Percentiles rank a stretch among this genome's conserved stretches.
These are phyloP conservation scores for Psylliodes chrysocephalus DNA, from an alignment of 2,888 invertebrate species.

Conservation along the genomic window DNA sequence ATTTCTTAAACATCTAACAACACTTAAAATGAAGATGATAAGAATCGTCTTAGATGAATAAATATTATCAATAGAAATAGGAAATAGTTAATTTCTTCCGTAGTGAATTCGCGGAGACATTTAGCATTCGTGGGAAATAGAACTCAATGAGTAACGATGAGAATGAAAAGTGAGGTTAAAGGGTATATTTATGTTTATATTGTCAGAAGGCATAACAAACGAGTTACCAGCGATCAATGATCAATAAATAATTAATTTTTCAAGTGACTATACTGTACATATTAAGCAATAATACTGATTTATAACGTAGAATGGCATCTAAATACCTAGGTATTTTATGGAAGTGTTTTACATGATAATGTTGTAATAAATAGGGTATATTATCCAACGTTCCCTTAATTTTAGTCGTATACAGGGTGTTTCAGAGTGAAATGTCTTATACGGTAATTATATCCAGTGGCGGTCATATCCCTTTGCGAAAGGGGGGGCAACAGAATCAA, in stretches of 20 bases:
- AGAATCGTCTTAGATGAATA: neutral
- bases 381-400: too few species aligned
- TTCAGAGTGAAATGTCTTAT: too few species aligned
- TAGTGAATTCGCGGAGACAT: constrained; percentile 27
- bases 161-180: constrained; percentile 39
- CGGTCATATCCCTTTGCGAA: too few species aligned
- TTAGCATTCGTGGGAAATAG: constrained; percentile 35
- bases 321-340: too few species aligned
- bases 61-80: constrained; percentile 15
- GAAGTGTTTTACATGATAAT: too few species aligned
- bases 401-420: too few species aligned
- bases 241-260: constrained; percentile 39
- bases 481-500: too few species aligned
- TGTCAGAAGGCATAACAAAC: constrained; percentile 40
- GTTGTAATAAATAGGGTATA: too few species aligned
- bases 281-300: neutral
- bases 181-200: constrained; percentile 43
- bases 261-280: constrained; percentile 22
- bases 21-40: neutral
- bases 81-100: constrained; percentile 23
- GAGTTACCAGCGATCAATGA: constrained; percentile 40
- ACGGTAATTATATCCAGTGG: too few species aligned
- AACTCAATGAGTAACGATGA: constrained; percentile 42
- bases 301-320: too few species aligned
- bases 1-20: neutral